A percentile compares a stretch with the other conserved stretches of the same genome.
Conservation (phyloP, 23 tunicate genomes). For the Ciona savignyi region DNA sequence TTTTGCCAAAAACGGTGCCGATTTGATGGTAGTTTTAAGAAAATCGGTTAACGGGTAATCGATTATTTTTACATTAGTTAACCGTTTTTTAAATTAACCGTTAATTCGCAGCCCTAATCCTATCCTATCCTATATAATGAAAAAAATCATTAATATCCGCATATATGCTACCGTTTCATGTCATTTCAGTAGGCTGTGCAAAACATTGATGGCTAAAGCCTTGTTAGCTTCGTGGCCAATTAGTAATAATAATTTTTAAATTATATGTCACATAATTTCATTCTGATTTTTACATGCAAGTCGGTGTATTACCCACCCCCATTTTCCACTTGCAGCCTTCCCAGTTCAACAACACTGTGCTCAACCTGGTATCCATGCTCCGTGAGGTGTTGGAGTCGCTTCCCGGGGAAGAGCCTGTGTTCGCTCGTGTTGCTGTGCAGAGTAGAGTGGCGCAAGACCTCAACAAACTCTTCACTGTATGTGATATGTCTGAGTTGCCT, state of each 20-base stretch:
- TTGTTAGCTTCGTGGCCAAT: not conserved
- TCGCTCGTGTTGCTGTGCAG: conserved; percentile 62
- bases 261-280: not conserved
- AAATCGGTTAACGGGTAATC: no score
- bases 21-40: no score
- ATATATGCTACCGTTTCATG: no score
- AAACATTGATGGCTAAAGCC: no score
- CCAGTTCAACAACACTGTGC: conserved; percentile 24
- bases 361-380: conserved; percentile 32
- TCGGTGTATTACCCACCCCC: not conserved
- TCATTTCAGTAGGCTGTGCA: no score
- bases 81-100: no score
- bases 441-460: conserved; percentile 42
- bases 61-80: no score
- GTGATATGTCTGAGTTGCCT: no score
- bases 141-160: no score
- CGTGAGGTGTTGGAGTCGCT: conserved; percentile 54
- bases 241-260: not conserved
- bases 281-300: not conserved
- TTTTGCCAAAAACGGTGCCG: no score
- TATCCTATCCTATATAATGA: no score
- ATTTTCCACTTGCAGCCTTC: conserved; percentile 31
- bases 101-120: no score
- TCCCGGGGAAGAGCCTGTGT: conserved; percentile 60
- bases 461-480: conserved; percentile 41